Evolutionary conservation across 2,797 vertebrate genomes (phyloP), one percentile per base, ranked within the genome.

Genomic region (Thripadectes ignobilis): DNA sequence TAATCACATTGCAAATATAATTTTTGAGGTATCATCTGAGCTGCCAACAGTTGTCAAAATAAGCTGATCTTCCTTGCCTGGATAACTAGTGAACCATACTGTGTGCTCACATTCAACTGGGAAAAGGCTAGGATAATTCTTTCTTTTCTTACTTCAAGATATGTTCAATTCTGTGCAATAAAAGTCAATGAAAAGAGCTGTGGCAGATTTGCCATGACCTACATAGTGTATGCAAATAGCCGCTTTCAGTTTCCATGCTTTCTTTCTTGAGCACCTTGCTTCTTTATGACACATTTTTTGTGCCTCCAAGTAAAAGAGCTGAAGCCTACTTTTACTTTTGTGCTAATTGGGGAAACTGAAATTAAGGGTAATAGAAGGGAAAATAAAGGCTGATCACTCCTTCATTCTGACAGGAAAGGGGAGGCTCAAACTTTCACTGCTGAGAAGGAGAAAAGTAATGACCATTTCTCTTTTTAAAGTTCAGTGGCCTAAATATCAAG

Each of bases 361-460:
- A 82, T 19, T 7, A 93, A 82, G 8, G 77, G 9, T 74, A 92
- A 87, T 8, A 62, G 13, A 68, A 66, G 4, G 11, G 41, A 9
- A n/a, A 57, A 36, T 12, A 38, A 46, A 58, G 17, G 2, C 19
- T 34, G 22, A 77, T 26, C 24, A 63, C 6, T 93, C 23, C 32
- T 94, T 84, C 78, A 74, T 71, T 87, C 61, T 95, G 78, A 74
- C 71, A 92, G 71, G 41, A 87, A 57, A 96, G 26, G 13, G 12
- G 21, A 89, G 5, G 38, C 26, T 93, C 27, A 79, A 41, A 63
- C 32, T 73, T 76, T 51, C 5, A 34, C 14, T 87, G 59, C 17
- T 57, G 75, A 95, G 46, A 87, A 51, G 43, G 45, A 76, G 58
- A 87, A 95, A 93, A 92, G 82, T 74, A 94, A 93, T 92, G 45